Conservation (phyloP, 2,113 vertebrate genomes). For the Microtus ochrogaster region DNA sequence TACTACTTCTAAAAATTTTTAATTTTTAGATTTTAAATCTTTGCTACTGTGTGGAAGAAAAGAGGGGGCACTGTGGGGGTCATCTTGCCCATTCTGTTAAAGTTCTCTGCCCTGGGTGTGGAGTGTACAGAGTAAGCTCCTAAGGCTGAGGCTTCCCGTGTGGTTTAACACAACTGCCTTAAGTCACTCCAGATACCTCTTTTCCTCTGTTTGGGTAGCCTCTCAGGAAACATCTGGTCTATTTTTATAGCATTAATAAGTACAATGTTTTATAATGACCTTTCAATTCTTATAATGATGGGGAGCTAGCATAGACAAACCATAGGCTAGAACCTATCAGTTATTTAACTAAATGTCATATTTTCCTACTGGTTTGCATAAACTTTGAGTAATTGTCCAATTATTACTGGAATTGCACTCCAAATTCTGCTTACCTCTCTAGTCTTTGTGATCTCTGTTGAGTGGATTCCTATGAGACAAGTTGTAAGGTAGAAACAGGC, state of each 20-base stretch:
- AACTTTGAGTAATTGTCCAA: neutral
- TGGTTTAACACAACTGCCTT: neutral
- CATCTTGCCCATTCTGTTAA: no score
- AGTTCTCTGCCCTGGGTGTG: no score
- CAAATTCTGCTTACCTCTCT: neutral
- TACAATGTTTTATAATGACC: neutral
- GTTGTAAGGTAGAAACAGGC: neutral
- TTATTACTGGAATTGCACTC: neutral
- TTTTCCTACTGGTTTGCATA: neutral
- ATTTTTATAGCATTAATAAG: neutral
- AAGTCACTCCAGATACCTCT: neutral
- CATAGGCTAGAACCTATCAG: neutral
- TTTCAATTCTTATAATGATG: neutral
- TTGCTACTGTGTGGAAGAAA: neutral
- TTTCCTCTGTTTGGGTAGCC: neutral
- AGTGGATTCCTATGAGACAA: neutral
- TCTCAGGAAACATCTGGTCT: slow-evolving; percentile 46
- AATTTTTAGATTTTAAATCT: no score
- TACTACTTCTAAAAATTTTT: neutral
- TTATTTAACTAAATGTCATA: neutral
- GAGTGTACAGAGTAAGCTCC: neutral
- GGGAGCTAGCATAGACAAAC: neutral
- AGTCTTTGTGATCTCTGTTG: neutral
- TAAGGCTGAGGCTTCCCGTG: slow-evolving; percentile 42
- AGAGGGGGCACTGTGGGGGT: neutral